Percentiles rank a stretch among this genome's conserved stretches.
phyloP scores from a whole-genome alignment of 2,797 vertebrate genomes.

The Tachyglossus aculeatus region DNA sequence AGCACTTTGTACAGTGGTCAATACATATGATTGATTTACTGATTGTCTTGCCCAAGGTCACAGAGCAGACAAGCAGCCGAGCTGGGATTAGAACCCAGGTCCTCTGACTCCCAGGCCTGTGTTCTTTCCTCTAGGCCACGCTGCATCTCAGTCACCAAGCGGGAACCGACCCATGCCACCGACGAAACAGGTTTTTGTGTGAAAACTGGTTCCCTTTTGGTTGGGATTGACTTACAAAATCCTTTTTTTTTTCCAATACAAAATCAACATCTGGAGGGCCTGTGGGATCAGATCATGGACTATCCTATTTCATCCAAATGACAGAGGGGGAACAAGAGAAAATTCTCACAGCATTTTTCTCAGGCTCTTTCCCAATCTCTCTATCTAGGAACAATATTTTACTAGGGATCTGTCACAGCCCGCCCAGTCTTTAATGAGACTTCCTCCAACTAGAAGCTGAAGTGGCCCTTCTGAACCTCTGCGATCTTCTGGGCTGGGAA shows the following conservation, averaged over 20 bases:
- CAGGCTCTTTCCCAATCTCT: conserved; percentile 22
- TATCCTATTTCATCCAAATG: background rate
- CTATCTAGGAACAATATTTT: conserved; percentile 40
- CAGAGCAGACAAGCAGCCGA: background rate
- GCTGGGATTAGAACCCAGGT: conserved; percentile 19
- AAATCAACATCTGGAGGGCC: conserved; percentile 40
- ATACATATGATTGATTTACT: no score
- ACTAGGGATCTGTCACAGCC: background rate
- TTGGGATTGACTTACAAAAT: background rate
- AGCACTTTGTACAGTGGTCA: no score
- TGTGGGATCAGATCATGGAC: conserved; percentile 31
- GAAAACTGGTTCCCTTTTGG: background rate
- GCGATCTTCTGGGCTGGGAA: no score
- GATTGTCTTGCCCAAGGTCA: background rate
- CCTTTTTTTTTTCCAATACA: conserved; percentile 13
- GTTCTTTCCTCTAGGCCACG: no score
- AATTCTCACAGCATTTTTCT: conserved; percentile 38
- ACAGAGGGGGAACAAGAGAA: conserved; percentile 38
- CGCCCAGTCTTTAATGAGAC: conserved; percentile 2
- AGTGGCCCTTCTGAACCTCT: no score
- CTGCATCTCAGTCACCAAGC: no score
- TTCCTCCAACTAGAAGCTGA: background rate
- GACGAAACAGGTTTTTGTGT: background rate
- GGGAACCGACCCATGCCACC: no score
- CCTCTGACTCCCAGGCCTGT: background rate